Evolutionary conservation across 53 echinoderm and acorn worm genomes (phyloP).

Genomic region (Mesocentrotus franciscanus): DNA sequence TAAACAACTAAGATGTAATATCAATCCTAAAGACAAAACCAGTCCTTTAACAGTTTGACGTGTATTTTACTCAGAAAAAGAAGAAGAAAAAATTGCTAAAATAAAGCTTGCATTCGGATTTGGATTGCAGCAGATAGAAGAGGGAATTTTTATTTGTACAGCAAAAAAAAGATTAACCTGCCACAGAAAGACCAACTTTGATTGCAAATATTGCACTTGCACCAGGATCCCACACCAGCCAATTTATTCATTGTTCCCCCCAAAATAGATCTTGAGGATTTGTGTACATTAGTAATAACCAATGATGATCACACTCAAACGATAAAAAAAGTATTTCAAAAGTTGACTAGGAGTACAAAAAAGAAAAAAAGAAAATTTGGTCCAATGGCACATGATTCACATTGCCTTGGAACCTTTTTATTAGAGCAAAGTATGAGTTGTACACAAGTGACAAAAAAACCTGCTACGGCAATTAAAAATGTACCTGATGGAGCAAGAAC

Average conservation of each 20-base stretch:
- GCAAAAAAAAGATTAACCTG: background rate
- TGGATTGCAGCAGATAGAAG: background rate
- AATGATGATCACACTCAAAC: background rate
- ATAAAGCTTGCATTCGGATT: background rate
- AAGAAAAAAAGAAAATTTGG: background rate
- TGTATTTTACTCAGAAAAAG: background rate
- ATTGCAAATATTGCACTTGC: conserved; percentile 14
- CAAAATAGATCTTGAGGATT: background rate
- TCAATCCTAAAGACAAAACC: background rate
- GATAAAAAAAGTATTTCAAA: background rate
- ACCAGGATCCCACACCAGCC: background rate
- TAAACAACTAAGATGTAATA: background rate
- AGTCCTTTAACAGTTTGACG: background rate
- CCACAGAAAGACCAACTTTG: background rate
- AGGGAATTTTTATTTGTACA: background rate
- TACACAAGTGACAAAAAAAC: background rate
- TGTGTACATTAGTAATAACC: background rate
- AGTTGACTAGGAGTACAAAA: background rate
- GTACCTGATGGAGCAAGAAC: background rate
- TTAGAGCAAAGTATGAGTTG: background rate
- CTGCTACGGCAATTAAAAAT: background rate
- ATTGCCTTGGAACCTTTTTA: background rate
- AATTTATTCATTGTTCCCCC: background rate
- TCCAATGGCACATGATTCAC: background rate
- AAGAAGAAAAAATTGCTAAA: background rate